Evolutionary conservation across 1,140 invertebrate species (phyloP), one percentile per base, ranked within the genome.

Genomic region (Drosophila prosaltans): DNA sequence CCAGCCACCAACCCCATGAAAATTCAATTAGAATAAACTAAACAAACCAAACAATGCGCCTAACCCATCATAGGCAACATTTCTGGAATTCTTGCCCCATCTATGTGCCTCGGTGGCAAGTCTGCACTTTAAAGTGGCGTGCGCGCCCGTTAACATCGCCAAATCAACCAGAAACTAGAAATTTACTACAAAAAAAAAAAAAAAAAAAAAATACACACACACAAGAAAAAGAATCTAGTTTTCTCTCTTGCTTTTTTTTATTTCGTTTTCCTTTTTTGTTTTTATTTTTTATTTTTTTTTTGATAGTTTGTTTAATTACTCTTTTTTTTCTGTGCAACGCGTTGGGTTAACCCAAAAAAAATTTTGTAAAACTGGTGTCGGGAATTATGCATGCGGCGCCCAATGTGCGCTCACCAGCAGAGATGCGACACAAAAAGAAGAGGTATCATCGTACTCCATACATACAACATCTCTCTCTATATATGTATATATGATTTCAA

Each of bases 381-480:
- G 85, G 85, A 85, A 85, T 90, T 63, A 91, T 91, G 90, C 90
- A 90, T 69, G 82, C 77, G 70, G 73, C 90, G 78, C 69, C 83
- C 60, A 72, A 68, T 16, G 85, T 91, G 71, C 90, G 90, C 72
- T 91, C 90, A 70, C 90, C 90, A 64, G 90, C 90, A 24, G 86
- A 91, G 74, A 89, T 90, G 86, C 81, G 90, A 48, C 90, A 91
- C 67, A 91, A 91, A 60, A 91, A 91, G 90, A 91, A 91, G 75
- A 90, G 90, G 90, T 91, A 85, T 70, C 70, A 21, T 4, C 11
- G 30, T 30, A n/a, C 21, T 26, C 36, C 21, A 43, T 2, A n/a
- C 7, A 9, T 6, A 61, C 10, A 21, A 60, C 32, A 26, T 64
- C 55, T 30, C 2, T 30, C 28, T 30, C 2, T 30, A 30, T 30